A percentile compares a stretch with the other conserved stretches of the same genome.
phyloP scores from a whole-genome alignment of 1,140 invertebrate species.

The Cydia pomonella region DNA sequence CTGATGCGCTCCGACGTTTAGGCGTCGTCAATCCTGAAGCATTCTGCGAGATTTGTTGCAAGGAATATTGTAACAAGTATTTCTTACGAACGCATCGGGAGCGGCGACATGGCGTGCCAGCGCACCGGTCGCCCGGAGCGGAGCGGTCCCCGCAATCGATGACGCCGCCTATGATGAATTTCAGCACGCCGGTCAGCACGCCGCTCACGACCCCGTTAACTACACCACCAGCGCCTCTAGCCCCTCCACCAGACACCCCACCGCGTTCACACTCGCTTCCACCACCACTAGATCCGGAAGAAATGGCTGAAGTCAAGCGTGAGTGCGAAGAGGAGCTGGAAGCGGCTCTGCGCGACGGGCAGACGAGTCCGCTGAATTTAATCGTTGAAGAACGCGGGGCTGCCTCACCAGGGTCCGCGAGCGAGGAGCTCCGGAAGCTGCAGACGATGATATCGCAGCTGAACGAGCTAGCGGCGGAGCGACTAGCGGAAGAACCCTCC shows the following conservation, averaged over 20 bases:
- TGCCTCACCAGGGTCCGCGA: conserved; percentile 82
- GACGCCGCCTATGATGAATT: conserved; percentile 67
- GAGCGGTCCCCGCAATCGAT: conserved; percentile 82
- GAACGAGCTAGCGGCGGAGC: conserved; percentile 87
- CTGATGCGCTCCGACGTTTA: conserved; percentile 86
- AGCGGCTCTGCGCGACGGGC: conserved; percentile 65
- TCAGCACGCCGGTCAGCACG: conserved; percentile 72
- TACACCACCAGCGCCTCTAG: conserved; percentile 80
- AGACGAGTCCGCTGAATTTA: conserved; percentile 75
- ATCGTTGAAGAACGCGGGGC: conserved; percentile 77
- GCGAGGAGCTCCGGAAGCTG: conserved; percentile 91
- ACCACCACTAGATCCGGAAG: conserved; percentile 75
- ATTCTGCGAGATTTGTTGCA: conserved; percentile 96
- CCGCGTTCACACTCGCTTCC: conserved; percentile 67
- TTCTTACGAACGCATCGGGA: conserved; percentile 95
- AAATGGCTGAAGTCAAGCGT: conserved; percentile 71
- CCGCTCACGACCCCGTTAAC: conserved; percentile 84
- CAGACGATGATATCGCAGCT: conserved; percentile 96
- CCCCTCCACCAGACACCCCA: conserved; percentile 82
- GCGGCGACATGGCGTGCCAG: conserved; percentile 88
- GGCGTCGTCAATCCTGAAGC: conserved; percentile 93
- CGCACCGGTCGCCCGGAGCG: conserved; percentile 82
- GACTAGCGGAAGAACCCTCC: conserved; percentile 66
- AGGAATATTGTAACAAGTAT: conserved; percentile 97
- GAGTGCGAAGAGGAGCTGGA: conserved; percentile 72